Base-by-base conservation (phyloP, 2,888 invertebrate genomes). In the Tetropium fuscum region DNA sequence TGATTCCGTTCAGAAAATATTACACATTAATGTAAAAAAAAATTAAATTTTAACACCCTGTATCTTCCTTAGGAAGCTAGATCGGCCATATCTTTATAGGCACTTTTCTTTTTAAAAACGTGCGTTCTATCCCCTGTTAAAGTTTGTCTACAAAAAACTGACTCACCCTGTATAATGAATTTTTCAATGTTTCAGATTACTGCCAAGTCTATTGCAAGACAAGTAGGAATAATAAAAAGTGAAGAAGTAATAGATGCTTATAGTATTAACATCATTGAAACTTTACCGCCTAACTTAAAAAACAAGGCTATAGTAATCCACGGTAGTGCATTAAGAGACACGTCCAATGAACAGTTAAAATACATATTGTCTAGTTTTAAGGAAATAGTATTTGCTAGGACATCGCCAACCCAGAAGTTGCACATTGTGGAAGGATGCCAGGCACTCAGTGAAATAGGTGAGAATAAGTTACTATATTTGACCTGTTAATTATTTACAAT, bases 381-480 rank as follows among this genome's bases (percentile, higher is more conserved):
- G 47, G 89, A 90, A 74, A 87, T 88, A 34, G 88, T 89, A 2
- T 89, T 89, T 71, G 88, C 88, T 0, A 78, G 86, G 18, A 85
- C 85, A 0, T 84, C 85, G 1, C 85, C 85, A 0, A 84, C 84
- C 2, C 86, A 86, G 63, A 86, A 86, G 56, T 68, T 85, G 7
- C 84, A 87, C 53, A 90, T 90, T 67, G 90, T 90, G 6, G 94
- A 95, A 81, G 93, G 93, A 47, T 94, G 92, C 76, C 94, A 94
- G 79, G 84, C 90, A 45, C 83, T 87, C 44, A 91, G 91, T 11
- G 88, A 87, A 59, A 90, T 93, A 66, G 94, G 94, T 53, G 92
- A 34, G 6, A 11, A 11, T 3, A 15, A n/a, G n/a, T n/a, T n/a
- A n/a, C n/a, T n/a, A n/a, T n/a, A n/a, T n/a, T n/a, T n/a, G n/a